Percentiles rank a stretch among this genome's conserved stretches.
Conservation (phyloP, 2,888 invertebrate genomes). For the Sialis lutaria region DNA sequence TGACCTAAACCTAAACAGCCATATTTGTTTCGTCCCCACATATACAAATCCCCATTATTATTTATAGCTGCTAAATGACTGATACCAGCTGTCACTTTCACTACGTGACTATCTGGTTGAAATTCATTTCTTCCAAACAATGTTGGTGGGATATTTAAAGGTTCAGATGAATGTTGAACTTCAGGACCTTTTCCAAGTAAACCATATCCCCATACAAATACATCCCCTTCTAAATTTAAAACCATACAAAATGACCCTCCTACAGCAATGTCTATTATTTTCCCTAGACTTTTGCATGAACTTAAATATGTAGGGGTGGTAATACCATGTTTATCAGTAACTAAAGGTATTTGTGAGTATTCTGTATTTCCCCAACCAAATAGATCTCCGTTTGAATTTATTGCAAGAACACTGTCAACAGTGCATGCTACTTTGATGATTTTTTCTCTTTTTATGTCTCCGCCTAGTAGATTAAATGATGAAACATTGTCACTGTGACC, state of each 20-base stretch:
- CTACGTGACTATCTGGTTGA: constrained; percentile 47
- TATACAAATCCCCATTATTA: constrained; percentile 66
- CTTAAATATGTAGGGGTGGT: constrained; percentile 48
- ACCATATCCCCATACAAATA: constrained; percentile 90
- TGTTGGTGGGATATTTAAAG: constrained; percentile 56
- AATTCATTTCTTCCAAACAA: constrained; percentile 79
- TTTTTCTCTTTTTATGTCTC: constrained; percentile 67
- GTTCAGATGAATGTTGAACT: constrained; percentile 43
- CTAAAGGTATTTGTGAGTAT: constrained; percentile 61
- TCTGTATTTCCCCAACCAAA: constrained; percentile 98
- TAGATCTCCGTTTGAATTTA: constrained; percentile 75
- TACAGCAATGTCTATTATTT: constrained; percentile 60
- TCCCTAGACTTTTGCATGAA: constrained; percentile 48
- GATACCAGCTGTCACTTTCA: constrained; percentile 51
- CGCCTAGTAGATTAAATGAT: constrained; percentile 43
- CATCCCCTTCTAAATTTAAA: constrained; percentile 65
- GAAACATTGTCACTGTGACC: constrained; percentile 46
- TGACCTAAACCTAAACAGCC: constrained; percentile 74
- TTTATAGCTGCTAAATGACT: constrained; percentile 70
- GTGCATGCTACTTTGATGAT: constrained; percentile 65
- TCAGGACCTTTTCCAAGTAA: constrained; percentile 77
- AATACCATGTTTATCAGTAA: constrained; percentile 45
- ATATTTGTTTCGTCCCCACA: constrained; percentile 80
- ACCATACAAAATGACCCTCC: constrained; percentile 78
- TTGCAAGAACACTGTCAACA: constrained; percentile 76